Conservation (phyloP, 2,797 vertebrate genomes). For the Sebastes jordani region DNA sequence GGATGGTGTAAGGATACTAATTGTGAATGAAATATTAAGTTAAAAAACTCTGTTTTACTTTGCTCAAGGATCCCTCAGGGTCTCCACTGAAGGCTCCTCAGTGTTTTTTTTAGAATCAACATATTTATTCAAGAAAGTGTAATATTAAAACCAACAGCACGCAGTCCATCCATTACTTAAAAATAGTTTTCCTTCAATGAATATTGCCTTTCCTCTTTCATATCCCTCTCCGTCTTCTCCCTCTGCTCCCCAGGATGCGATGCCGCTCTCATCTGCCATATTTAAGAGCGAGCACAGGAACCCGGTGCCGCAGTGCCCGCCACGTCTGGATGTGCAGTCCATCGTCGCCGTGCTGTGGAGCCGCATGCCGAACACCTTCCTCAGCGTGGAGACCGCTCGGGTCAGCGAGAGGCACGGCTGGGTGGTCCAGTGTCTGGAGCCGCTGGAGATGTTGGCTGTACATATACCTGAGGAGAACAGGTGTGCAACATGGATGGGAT, state of each 20-base stretch:
- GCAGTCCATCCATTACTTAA: background rate
- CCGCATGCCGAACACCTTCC: conserved; percentile 96
- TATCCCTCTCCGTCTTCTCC: background rate
- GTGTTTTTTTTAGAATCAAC: background rate
- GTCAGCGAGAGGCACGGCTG: conserved; percentile 98
- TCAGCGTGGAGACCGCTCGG: conserved; percentile 91
- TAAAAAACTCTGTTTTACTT: background rate
- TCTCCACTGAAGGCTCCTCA: background rate
- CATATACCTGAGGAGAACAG: conserved; percentile 98
- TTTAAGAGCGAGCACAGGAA: conserved; percentile 97
- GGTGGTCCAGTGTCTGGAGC: conserved; percentile 94
- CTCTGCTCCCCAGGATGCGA: conserved; percentile 85
- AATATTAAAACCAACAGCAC: background rate
- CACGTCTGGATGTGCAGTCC: conserved; percentile 93
- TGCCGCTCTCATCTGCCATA: conserved; percentile 97
- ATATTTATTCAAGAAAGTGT: background rate
- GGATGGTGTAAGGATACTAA: background rate
- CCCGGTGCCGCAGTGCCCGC: conserved; percentile 94
- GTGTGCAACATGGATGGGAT: conserved; percentile 60
- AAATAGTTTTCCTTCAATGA: background rate
- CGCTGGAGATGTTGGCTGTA: conserved; percentile 97
- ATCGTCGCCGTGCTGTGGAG: conserved; percentile 96
- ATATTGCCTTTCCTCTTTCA: background rate
- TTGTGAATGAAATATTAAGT: too few species aligned
- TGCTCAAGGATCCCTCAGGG: background rate